Evolutionary conservation across 2,888 invertebrate species (phyloP), one percentile per base, ranked within the genome.

Genomic region (Caradrina clavipalpis): DNA sequence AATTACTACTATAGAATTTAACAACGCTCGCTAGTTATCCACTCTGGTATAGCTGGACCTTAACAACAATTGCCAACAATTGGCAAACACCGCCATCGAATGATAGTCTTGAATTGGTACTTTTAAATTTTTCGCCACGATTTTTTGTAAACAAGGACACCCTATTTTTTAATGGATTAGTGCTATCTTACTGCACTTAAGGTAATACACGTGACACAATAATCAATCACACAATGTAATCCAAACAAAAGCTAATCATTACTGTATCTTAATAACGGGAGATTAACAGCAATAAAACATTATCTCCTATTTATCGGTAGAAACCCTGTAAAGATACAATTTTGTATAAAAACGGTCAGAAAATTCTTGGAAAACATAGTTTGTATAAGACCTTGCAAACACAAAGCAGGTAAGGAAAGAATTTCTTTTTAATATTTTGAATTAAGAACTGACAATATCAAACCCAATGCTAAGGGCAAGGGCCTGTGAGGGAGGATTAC

Each of bases 351-450:
- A 66, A 77, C 63, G 10, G 10, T 35, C 0, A 11, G 0, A 6
- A 31, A 54, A 21, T n/a, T 19, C 0, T 57, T 0, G 1, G 10
- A 47, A 45, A 61, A 26, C 66, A 81, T 81, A 77, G 78, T 79
- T 79, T 79, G 77, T 72, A 60, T 54, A 77, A 15, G 45, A 79
- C 21, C 77, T 66, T 47, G 22, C 78, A 81, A 79, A 77, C 78
- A 79, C 35, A 67, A 69, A 78, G 58, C 81, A 81, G 81, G 81
- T 79, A 73, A 72, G 81, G 26, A 51, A 31, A 51, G 1, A 17
- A 4, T 1, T 45, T 22, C 3, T 45, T 4, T 21, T 17, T 26
- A 4, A 26, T 26, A 26, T 39, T 39, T 39, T 39, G 2, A 2
- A 13, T 13, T 13, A 13, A 13, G 13, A 39, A 39, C 39, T 39